These are phyloP conservation scores for Nylanderia fulva DNA, from an alignment of 1,140 invertebrate genomes.

Conservation along the genomic window DNA sequence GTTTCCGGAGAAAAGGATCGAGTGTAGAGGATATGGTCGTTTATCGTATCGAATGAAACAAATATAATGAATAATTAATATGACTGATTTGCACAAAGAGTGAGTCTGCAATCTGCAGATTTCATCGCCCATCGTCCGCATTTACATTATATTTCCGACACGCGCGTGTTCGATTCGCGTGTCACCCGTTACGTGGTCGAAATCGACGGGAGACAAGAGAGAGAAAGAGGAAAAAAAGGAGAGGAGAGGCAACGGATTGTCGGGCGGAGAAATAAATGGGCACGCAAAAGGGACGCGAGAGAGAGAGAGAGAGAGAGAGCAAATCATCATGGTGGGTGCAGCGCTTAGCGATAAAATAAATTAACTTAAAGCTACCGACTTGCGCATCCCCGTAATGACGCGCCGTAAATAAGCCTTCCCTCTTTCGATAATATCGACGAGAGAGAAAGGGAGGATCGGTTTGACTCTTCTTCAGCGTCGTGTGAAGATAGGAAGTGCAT, in stretches of 20 bases:
- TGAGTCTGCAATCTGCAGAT: neutral
- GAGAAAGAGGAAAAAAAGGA: neutral
- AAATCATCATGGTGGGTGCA: constrained; percentile 67
- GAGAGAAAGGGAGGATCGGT: neutral
- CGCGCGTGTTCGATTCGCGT: neutral
- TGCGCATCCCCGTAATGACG: constrained; percentile 78
- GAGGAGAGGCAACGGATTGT: constrained; percentile 35
- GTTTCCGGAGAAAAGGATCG: neutral
- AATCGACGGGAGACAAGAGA: neutral
- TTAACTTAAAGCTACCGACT: constrained; percentile 79
- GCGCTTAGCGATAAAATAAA: constrained; percentile 79
- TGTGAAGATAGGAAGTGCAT: no score
- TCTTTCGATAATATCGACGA: constrained; percentile 74
- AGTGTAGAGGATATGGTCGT: neutral
- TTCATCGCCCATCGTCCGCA: neutral
- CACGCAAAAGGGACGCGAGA: constrained; percentile 45
- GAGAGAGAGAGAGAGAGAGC: no score
- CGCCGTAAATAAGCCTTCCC: constrained; percentile 77
- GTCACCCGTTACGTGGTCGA: constrained; percentile 42
- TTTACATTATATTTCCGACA: neutral
- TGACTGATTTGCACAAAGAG: neutral
- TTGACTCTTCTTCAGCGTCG: neutral
- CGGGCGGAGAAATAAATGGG: constrained; percentile 51
- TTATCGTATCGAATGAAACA: neutral
- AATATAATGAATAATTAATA: no score